These are phyloP conservation scores for Temnothorax curvispinosus DNA, from an alignment of 1,140 invertebrate species.

Conservation along the genomic window DNA sequence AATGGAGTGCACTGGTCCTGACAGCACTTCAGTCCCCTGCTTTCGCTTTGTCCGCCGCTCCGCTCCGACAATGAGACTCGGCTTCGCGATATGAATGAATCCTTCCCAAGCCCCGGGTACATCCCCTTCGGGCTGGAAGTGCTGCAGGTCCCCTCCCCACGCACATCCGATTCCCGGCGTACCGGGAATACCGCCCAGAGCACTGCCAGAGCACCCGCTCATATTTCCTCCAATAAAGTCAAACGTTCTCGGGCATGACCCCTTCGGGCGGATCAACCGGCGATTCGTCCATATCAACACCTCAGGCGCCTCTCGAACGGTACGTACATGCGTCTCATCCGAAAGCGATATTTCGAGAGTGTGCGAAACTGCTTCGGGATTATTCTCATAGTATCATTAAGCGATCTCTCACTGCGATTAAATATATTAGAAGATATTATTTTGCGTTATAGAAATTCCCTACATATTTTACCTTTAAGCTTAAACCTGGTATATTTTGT, in stretches of 20 bases:
- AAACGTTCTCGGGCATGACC: conserved; percentile 64
- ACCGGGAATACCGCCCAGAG: conserved; percentile 47
- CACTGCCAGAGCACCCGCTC: conserved; percentile 37
- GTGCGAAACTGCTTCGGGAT: neutral
- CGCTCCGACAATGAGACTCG: conserved; percentile 70
- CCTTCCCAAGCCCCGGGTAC: conserved; percentile 61
- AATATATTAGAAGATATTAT: neutral
- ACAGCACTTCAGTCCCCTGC: conserved; percentile 70
- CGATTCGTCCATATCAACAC: conserved; percentile 45
- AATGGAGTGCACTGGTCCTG: conserved; percentile 73
- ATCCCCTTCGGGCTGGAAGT: conserved; percentile 68
- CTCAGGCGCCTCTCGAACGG: conserved; percentile 27
- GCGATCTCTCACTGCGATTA: neutral
- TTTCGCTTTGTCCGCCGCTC: conserved; percentile 64
- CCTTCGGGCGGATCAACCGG: conserved; percentile 39
- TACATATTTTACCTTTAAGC: neutral
- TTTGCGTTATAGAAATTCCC: neutral
- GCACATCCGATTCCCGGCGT: conserved; percentile 43
- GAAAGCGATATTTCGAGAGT: neutral
- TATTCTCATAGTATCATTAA: neutral
- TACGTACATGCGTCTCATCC: conserved; percentile 11
- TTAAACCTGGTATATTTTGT: neutral
- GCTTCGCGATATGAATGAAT: conserved; percentile 71
- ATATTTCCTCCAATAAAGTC: conserved; percentile 68
- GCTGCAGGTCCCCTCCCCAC: conserved; percentile 54